Conservation (phyloP, 2,113 vertebrate species). For the Sinocyclocheilus grahami region DNA sequence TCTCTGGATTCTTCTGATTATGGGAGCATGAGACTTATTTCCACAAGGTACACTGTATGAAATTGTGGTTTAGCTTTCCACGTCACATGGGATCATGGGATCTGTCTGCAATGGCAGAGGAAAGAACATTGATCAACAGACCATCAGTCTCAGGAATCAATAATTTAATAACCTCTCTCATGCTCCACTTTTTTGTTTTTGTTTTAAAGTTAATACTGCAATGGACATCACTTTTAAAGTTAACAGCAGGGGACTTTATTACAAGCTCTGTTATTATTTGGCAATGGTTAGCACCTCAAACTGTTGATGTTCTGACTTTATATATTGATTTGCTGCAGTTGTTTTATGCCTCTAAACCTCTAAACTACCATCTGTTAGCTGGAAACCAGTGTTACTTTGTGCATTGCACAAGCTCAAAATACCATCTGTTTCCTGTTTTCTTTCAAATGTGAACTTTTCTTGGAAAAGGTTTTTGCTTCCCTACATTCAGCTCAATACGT, state of each 20-base stretch:
- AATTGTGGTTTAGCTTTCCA: background rate
- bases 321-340: no score
- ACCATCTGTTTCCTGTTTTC: background rate
- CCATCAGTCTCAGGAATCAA: background rate
- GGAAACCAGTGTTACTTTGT: background rate
- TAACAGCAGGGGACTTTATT: no score
- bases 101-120: background rate
- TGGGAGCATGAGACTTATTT: no score
- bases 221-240: no score
- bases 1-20: no score
- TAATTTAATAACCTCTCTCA: background rate
- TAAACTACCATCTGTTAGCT: background rate
- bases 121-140: background rate
- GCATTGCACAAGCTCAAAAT: background rate
- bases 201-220: no score
- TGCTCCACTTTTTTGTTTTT: no score
- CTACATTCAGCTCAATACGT: background rate
- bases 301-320: no score
- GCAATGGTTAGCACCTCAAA: no score
- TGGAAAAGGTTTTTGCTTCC: background rate
- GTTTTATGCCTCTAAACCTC: background rate
- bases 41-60: no score
- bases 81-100: background rate
- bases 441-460: no score
- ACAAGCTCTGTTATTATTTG: no score